Base-by-base conservation (phyloP, 2,113 vertebrate species). In the Pelodiscus sinensis region DNA sequence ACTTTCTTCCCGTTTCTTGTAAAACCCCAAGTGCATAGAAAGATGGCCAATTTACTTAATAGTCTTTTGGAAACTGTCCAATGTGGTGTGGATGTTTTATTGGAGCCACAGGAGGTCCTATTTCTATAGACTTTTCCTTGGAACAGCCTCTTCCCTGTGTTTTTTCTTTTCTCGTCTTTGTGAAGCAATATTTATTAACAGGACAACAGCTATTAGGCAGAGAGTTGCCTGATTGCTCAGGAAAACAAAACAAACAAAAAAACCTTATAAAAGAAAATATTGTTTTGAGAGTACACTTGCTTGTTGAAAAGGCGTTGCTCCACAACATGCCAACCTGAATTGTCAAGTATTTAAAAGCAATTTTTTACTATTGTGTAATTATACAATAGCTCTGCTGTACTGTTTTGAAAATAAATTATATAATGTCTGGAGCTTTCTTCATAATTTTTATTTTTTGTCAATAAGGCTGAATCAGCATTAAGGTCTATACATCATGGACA, bases 101-200 rank as follows among this genome's bases (percentile, higher is more conserved):
- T 1, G 1, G 79, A 77, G 89, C 82, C 82, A 75, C 82, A 83
- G 79, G 89, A 94, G 86, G 83, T 87, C 65, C 31, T 8, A 1
- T 87, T 94, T 87, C 86, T 91, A 2, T 82, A 31, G 0, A 0
- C 22, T 82, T 95, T 38, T 91, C 73, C 79, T 52, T 89, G 58
- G 38, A 50, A 79, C 50, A 22, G 71, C 81, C 52, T 93, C 83
- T 87, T 92, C n/a, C 56, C 78, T 85, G 1, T 62, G 35, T 2
- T 31, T 2, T 77, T 56, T 24, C 14, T 58, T 87, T 91, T 91
- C 83, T 87, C 9, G 6, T 90, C 88, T 29, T 35, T 58, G 25
- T 44, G 55, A 85, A 81, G 38, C 94, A 94, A 86, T 89, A 87
- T 73, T 95, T 92, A 93, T 88, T 94, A 92, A 86, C 51, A 38